phyloP scores from a whole-genome alignment of 2,113 vertebrate species.

The Oryzias woworae region DNA sequence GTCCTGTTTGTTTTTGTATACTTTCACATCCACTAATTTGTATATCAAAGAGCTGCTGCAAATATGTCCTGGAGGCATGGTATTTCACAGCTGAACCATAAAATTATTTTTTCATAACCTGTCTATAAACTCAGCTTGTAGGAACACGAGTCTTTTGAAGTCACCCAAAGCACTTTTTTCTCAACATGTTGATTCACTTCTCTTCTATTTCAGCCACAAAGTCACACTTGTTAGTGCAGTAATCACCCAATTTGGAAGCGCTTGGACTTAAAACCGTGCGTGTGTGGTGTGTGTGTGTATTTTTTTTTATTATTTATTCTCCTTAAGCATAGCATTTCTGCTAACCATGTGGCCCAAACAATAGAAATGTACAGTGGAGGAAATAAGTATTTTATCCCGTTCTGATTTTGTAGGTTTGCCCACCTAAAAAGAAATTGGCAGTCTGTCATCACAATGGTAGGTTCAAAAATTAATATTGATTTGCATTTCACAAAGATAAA shows the following conservation, averaged over 20 bases:
- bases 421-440: too few relatives aligned
- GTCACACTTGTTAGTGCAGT: not conserved
- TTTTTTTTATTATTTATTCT: not conserved
- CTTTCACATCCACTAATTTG: not conserved
- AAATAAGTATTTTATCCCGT: too few relatives aligned
- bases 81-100: slow-evolving; percentile 10
- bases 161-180: not conserved
- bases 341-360: not conserved
- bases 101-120: slow-evolving; percentile 7
- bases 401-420: too few relatives aligned
- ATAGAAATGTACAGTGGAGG: too few relatives aligned
- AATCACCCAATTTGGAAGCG: not conserved
- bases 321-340: not conserved
- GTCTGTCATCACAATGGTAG: too few relatives aligned
- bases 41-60: not conserved
- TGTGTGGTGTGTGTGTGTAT: too few relatives aligned
- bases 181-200: not conserved
- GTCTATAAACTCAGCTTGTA: slow-evolving; percentile 4
- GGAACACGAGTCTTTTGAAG: slow-evolving; percentile 21
- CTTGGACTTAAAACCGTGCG: not conserved
- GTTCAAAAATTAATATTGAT: too few relatives aligned
- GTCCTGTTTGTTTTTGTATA: not conserved
- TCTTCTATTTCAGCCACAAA: not conserved
- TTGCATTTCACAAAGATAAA: too few relatives aligned
- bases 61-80: not conserved